Evolutionary conservation across 2,888 invertebrate species (phyloP), one percentile per base, ranked within the genome.

Genomic region (Dryococelus australis): DNA sequence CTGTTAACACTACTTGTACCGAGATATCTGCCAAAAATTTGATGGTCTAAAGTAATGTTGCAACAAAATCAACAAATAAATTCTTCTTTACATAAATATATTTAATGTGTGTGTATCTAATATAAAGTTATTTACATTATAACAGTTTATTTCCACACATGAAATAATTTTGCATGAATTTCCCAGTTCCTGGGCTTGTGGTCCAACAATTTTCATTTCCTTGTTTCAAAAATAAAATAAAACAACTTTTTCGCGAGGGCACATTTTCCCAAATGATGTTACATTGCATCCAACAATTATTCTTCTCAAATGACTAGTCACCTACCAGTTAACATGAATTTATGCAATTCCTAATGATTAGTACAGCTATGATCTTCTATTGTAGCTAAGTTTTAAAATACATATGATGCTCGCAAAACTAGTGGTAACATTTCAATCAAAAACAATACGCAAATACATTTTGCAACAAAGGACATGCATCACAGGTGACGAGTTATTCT

Each of bases 351-450:
- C 65, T 65, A 65, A 20, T 24, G 65, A 24, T 65, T 65, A 65
- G 65, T 65, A 65, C 65, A 65, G 65, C 65, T 65, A 65, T 8
- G n/a, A 65, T 24, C 65, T 16, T 65, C 65, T 65, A n/a, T 24
- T 65, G 65, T n/a, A 65, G 65, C 65, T 65, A 65, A 65, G 65
- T 65, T 65, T n/a, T 65, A 12, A 65, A 65, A 65, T 65, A 65
- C 65, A 65, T 65, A 65, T 20, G 16, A 65, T 65, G 8, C n/a
- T 65, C 65, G 65, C 65, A 65, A 65, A 65, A 65, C 65, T 65
- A 65, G 65, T 65, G 65, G 65, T 65, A 65, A 65, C 65, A 65
- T 65, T 65, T 65, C 65, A 65, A 65, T 65, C 65, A 65, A 65
- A 65, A 65, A 65, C 65, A 65, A 65, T 65, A 65, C 24, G 65